These are phyloP conservation scores for Dinocampus coccinellae DNA, from an alignment of 2,888 invertebrate genomes.

Conservation along the genomic window DNA sequence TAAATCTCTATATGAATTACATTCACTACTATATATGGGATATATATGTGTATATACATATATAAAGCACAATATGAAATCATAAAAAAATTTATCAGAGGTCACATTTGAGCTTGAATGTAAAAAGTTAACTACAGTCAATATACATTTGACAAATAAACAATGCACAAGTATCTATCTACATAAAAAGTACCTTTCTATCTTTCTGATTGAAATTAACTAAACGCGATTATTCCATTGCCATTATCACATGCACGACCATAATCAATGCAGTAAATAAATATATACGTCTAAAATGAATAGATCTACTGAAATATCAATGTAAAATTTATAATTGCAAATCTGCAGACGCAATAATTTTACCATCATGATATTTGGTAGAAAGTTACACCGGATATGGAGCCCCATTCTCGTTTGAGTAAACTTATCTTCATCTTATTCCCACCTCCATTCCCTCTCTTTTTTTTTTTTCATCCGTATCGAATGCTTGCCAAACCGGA, in stretches of 20 bases:
- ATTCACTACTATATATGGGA: no score
- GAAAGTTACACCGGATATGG: conserved; percentile 37
- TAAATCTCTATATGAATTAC: no score
- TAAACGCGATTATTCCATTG: not conserved
- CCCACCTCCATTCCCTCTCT: not conserved
- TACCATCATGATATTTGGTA: conserved; percentile 32
- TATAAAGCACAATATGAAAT: no score
- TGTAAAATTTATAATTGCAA: conserved; percentile 41
- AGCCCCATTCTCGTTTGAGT: not conserved
- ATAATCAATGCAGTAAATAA: not conserved
- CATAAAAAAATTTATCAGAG: no score
- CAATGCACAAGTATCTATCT: no score
- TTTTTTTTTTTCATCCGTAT: not conserved
- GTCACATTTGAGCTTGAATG: no score
- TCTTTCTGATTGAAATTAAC: no score
- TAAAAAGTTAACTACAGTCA: no score
- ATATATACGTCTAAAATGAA: not conserved
- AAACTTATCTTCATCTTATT: not conserved
- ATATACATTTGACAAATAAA: no score
- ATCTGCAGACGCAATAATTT: conserved; percentile 37
- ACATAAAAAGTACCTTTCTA: no score
- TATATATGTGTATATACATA: no score
- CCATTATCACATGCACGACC: not conserved
- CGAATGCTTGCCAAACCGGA: not conserved
- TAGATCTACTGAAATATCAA: conserved; percentile 11